These are phyloP conservation scores for Chrysocyon brachyurus DNA, from an alignment of 2,797 vertebrate species.

Conservation along the genomic window DNA sequence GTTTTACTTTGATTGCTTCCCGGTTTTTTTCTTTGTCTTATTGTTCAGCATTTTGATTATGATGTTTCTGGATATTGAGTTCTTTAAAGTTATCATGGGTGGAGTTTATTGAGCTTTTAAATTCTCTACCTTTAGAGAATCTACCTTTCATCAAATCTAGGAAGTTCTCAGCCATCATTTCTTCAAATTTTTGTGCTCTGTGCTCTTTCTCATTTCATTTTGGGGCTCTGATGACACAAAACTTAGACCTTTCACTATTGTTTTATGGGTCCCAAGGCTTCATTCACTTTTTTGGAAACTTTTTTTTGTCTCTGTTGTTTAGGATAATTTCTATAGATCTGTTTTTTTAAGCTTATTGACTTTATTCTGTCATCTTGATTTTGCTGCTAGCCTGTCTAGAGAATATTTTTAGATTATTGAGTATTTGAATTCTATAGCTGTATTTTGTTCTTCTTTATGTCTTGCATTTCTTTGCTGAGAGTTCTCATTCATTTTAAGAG, in stretches of 20 bases:
- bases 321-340: neutral
- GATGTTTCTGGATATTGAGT: neutral
- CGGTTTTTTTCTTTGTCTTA: neutral
- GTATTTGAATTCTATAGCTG: neutral
- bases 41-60: neutral
- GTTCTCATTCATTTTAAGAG: neutral
- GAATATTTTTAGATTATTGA: neutral
- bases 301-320: neutral
- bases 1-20: neutral
- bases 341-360: neutral
- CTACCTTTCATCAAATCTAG: neutral
- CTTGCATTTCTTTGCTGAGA: neutral
- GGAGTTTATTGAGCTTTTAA: neutral
- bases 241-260: neutral
- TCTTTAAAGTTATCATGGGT: neutral
- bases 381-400: neutral
- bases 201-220: neutral
- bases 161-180: neutral
- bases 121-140: neutral
- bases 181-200: neutral
- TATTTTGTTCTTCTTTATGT: neutral
- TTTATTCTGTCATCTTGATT: neutral
- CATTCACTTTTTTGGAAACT: neutral
- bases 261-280: neutral
- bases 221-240: neutral